Evolutionary conservation across 2,888 invertebrate genomes (phyloP), one percentile per base, ranked within the genome.

Genomic region (Acleris sparsana): DNA sequence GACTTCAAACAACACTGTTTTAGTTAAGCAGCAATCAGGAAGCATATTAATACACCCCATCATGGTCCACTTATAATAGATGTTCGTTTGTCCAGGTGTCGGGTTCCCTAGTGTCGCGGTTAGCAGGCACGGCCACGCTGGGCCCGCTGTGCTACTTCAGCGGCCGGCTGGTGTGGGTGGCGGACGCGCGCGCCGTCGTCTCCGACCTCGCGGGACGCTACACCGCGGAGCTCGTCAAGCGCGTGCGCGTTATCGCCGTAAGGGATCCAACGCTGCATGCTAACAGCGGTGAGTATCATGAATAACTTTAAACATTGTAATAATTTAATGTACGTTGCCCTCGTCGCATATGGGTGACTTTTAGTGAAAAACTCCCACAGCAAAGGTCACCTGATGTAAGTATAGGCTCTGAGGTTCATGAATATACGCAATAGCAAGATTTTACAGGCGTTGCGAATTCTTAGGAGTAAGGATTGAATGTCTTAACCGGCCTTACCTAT

Each of bases 141-240:
- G 96, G 97, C 6, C 95, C 96, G 0, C 84, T 97, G 25, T 95
- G 96, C 74, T 97, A 97, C 88, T 96, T 96, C 83, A 96, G 97
- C 70, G 95, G 96, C 46, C 95, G 97, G 1, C 89, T 99, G 25
- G 93, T 97, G 59, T 98, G 98, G 98, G 93, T 97, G 1, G 95
- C 96, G 76, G 95, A 95, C 66, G 94, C 95, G 33, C 94, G 95
- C 62, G 95, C 96, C 0, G 95, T 96, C 2, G 95, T 97, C 11
- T 95, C 96, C 0, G 97, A 97, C 84, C 84, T 96, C 53, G 91
- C 93, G 43, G 97, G 97, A 2, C 94, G 94, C 76, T 96, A 97
- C 83, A 94, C 96, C n/a, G 95, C 95, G 0, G 94, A 95, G 68
- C 94, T 94, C 51, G 88, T 95, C 48, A 93, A 93, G 6, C 94